phyloP scores from a whole-genome alignment of 92 coral and sea anemone species.

The Blastomussa wellsi region DNA sequence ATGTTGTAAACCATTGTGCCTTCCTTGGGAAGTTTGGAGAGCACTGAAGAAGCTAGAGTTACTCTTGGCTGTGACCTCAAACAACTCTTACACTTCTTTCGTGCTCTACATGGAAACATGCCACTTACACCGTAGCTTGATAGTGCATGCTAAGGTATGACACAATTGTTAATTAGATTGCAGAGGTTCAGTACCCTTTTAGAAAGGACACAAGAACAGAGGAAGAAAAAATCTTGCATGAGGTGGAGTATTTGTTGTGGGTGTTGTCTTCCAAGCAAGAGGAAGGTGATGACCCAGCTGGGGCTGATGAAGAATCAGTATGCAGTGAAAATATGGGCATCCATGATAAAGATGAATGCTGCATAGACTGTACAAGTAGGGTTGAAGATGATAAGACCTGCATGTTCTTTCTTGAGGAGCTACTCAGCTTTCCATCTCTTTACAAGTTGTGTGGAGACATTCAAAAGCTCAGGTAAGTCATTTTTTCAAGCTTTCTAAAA shows the following conservation, averaged over 20 bases:
- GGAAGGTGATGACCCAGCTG: slow-evolving; percentile 22
- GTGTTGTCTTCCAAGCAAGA: slow-evolving; percentile 52
- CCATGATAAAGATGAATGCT: neutral
- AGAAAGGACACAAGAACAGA: slow-evolving; percentile 63
- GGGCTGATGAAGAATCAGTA: neutral
- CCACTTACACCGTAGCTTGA: too few species aligned
- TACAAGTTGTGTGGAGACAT: slow-evolving; percentile 67
- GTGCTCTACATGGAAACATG: too few species aligned
- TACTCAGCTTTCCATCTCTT: slow-evolving; percentile 63
- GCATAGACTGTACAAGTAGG: neutral
- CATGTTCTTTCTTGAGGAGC: slow-evolving; percentile 53
- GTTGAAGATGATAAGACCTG: neutral
- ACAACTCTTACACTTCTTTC: too few species aligned
- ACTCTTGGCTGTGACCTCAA: too few species aligned
- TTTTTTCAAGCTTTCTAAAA: neutral
- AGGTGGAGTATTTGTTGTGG: slow-evolving; percentile 78
- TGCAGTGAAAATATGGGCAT: neutral
- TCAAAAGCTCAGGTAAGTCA: slow-evolving; percentile 59
- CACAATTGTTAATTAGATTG: slow-evolving; percentile 49
- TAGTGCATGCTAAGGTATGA: too few species aligned
- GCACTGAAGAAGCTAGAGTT: too few species aligned
- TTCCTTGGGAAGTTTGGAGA: too few species aligned
- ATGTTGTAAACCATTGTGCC: too few species aligned
- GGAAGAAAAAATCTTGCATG: slow-evolving; percentile 70
- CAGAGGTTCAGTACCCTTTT: slow-evolving; percentile 68